Evolutionary conservation across 2,113 vertebrate species (phyloP).

Genomic region (Psilopogon haemacephalus): DNA sequence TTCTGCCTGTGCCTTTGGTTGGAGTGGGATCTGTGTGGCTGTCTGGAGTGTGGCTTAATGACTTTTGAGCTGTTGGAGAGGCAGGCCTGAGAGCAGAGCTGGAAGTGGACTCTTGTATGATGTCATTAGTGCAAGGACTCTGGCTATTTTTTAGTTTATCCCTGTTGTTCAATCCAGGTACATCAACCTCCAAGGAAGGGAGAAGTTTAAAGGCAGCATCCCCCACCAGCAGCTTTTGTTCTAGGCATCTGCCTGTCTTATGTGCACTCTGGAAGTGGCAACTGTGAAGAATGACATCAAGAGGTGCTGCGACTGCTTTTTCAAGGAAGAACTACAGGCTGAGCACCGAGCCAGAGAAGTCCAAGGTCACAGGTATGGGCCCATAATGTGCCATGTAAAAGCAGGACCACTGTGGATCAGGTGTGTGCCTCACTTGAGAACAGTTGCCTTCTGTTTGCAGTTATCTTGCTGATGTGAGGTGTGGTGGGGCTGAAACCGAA

Average conservation of each 20-base stretch:
- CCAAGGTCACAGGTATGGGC: constrained; percentile 84
- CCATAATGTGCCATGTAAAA: background rate
- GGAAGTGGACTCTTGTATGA: background rate
- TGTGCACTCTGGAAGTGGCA: background rate
- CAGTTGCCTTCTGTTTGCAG: background rate
- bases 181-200: background rate
- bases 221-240: background rate
- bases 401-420: background rate
- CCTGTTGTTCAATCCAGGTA: constrained; percentile 35
- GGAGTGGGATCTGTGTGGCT: background rate
- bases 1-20: background rate
- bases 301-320: constrained; percentile 82
- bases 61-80: background rate
- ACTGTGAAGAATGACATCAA: constrained; percentile 86
- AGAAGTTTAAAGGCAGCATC: background rate
- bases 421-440: background rate
- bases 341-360: constrained; percentile 87
- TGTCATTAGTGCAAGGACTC: background rate
- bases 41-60: background rate
- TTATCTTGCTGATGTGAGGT: background rate
- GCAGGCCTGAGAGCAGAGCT: background rate
- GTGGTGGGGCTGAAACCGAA: background rate
- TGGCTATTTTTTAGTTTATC: background rate
- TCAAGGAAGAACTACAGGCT: constrained; percentile 87
- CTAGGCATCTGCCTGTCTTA: background rate